Percentiles rank a stretch among this genome's conserved stretches.
Evolutionary conservation across 1,140 invertebrate genomes (phyloP).

Genomic region (Protaetia brevitarsis): DNA sequence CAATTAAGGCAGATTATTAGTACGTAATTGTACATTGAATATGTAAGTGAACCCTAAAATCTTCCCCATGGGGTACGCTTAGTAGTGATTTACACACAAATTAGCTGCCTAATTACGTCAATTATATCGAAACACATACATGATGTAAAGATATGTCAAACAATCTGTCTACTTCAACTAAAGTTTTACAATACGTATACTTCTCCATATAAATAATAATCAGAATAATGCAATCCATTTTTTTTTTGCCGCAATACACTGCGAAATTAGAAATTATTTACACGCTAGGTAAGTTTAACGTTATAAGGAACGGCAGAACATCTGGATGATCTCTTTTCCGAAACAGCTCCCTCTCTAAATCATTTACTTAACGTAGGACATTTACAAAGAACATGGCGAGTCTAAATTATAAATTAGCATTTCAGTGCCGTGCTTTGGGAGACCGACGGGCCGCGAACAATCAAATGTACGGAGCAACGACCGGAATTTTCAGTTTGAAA

Average conservation of each 20-base stretch:
- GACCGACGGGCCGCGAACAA: slow-evolving; percentile 32
- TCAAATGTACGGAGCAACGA: slow-evolving; percentile 32
- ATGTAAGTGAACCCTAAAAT: too few species aligned
- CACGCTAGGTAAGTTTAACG: background rate
- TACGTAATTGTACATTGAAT: too few species aligned
- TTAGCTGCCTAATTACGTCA: too few species aligned
- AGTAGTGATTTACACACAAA: too few species aligned
- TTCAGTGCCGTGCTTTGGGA: slow-evolving; percentile 29
- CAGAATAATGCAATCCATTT: background rate
- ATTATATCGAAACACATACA: too few species aligned
- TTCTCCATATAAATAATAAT: too few species aligned
- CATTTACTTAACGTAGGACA: slow-evolving; percentile 14
- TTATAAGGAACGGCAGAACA: slow-evolving; percentile 1
- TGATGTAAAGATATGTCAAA: too few species aligned
- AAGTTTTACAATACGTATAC: too few species aligned
- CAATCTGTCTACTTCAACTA: too few species aligned
- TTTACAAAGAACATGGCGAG: slow-evolving; percentile 18
- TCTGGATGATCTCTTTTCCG: slow-evolving; percentile 16
- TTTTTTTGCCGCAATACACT: background rate
- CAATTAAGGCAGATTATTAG: too few species aligned
- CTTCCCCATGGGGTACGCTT: too few species aligned
- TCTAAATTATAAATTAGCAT: slow-evolving; percentile 29
- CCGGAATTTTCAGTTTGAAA: slow-evolving; percentile 30
- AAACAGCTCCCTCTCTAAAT: background rate
- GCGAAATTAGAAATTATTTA: background rate